Evolutionary conservation across 2,888 invertebrate genomes (phyloP), one percentile per base, ranked within the genome.

Genomic region (Mythimna impura): DNA sequence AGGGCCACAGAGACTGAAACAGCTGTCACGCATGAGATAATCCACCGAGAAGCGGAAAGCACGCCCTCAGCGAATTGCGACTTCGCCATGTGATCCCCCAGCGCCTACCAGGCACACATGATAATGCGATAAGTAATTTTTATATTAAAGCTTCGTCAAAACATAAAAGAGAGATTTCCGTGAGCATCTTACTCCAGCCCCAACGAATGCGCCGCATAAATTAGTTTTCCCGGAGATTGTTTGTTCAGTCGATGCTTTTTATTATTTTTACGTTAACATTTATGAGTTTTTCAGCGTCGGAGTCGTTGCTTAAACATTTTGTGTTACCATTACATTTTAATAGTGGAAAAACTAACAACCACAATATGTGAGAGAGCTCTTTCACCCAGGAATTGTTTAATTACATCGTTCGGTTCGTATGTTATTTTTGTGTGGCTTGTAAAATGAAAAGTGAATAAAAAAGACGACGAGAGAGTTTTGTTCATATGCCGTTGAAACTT

Each of bases 141-240:
- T 94, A 93, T 95, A 95, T 95, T 95, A 95, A 96, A 95, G 93
- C 93, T 93, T 92, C 93, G 91, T 89, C 91, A 91, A 94, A 95
- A 95, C 94, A 95, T 94, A 94, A 95, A 94, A 95, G 95, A 93
- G 92, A 92, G 90, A 91, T 92, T 91, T 91, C 87, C 87, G 84
- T 85, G 87, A 90, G 88, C 89, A 91, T 92, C 91, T 94, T 91
- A 88, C 91, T 91, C 90, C 58, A 73, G 76, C 88, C 90, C 90
- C 91, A 89, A 85, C 90, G 91, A 92, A 91, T 93, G 91, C 92
- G 90, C 91, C 91, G 93, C 93, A 95, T 94, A 95, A 95, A 96
- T 96, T 96, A 96, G 95, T 96, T 95, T 94, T 92, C 81, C 91
- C 93, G 93, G 93, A 94, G 93, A 95, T 94, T 95, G 95, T 95